Conservation (phyloP, 2,797 vertebrate genomes). For the Cheirogaleus major region DNA sequence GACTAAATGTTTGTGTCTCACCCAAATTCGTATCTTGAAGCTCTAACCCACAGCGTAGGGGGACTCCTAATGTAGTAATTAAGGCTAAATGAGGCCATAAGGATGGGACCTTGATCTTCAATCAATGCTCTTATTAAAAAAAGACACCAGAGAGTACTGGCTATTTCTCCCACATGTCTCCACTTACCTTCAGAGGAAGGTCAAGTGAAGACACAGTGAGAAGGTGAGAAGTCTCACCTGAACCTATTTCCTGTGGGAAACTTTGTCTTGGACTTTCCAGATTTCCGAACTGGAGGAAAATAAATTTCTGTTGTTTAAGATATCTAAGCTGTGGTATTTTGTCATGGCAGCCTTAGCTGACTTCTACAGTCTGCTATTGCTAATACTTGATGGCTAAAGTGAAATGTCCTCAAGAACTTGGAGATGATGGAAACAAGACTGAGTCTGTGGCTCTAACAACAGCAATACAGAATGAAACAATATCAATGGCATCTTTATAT, state of each 20-base stretch:
- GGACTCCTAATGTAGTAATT: neutral
- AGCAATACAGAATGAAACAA: neutral
- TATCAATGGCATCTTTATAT: neutral
- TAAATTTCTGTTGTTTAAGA: neutral
- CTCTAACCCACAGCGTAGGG: neutral
- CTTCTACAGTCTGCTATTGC: neutral
- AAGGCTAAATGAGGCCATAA: neutral
- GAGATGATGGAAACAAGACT: neutral
- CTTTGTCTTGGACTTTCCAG: neutral
- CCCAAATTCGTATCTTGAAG: neutral
- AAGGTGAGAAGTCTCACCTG: neutral
- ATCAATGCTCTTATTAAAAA: neutral
- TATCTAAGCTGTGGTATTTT: neutral
- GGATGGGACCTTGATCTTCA: neutral
- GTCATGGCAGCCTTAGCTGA: neutral
- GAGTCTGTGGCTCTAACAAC: neutral
- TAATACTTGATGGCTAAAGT: neutral
- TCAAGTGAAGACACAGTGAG: neutral
- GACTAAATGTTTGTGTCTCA: neutral
- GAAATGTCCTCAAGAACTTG: neutral
- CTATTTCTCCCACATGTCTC: accelerated
- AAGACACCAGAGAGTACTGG: neutral
- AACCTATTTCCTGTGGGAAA: neutral
- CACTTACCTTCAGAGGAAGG: neutral
- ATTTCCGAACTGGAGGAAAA: neutral